Evolutionary conservation across 2,888 invertebrate species (phyloP), one percentile per base, ranked within the genome.

Genomic region (Scelioninae gen. 2): DNA sequence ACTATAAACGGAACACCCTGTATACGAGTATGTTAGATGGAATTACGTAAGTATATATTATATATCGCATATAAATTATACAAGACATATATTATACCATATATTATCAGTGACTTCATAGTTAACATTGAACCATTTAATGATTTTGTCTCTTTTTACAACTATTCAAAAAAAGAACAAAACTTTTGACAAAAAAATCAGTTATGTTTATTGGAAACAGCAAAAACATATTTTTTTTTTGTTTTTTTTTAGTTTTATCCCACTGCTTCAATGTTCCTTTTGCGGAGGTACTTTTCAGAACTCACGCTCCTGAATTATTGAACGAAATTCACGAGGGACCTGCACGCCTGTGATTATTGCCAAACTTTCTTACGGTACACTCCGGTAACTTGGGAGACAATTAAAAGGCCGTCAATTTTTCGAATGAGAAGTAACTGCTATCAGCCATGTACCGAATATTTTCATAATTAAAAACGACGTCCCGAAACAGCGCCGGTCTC

Each of bases 321-420:
- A 53, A 22, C 45, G 60, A 43, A 60, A 60, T 50, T 60, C 68
- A 11, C 68, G 18, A 7, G 45, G 43, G 69, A 61, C 39, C 53
- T 10, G 18, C 68, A 16, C 35, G 15, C 28, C 25, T 53, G 19
- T 61, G 39, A 61, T 70, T 70, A 63, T 70, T 70, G 69, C 55
- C 53, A 35, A 69, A 69, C 68, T 69, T 69, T 60, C 16, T n/a
- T 37, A 28, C 35, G 33, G 58, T 50, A 58, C n/a, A n/a, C n/a
- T 67, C 57, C 39, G 58, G 37, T 13, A 68, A 68, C 41, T 69
- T 61, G 10, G 43, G 46, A 28, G 43, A 39, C 60, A 60, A 69
- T 69, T 69, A 69, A 69, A 69, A 61, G 50, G 31, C 60, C 53
- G 35, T 69, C 53, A 45, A 53, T 69, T 69, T 41, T 13, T 43